Base-by-base conservation (phyloP, 2,888 invertebrate genomes). In the Chymomyza procnemis region DNA sequence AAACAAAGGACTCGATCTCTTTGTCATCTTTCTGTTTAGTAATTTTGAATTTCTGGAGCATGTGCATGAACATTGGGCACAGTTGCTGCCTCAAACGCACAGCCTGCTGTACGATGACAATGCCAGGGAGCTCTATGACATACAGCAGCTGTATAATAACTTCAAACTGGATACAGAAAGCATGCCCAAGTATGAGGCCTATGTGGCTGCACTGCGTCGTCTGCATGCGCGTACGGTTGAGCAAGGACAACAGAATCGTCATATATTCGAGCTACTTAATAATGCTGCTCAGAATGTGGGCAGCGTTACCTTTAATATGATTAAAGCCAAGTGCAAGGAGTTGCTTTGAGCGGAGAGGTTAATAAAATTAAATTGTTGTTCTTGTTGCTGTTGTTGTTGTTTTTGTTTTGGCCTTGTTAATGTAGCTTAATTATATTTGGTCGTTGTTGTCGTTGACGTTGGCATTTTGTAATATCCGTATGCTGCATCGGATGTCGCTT, bases 251-350 rank as follows among this genome's bases (percentile, higher is more conserved):
- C 61, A 76, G n/a, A 76, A 71, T 62, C 76, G 76, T 61, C 87
- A 88, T 55, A 79, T 89, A 22, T 89, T 85, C 59, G 89, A 89
- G 63, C 70, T 89, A 78, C 66, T 89, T 16, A 78, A 64, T 58
- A 88, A 87, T 71, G 89, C 89, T 1, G 78, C 89, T 6, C 85
- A 80, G 48, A 89, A 88, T 73, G 86, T 89, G 22, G 89, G 89
- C 71, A 85, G 82, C 19, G 83, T 88, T n/a, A 86, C 89, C 5
- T 79, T 89, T 54, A 86, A 84, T 30, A 83, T 89, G 87, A 89
- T 89, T 21, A 83, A 80, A 63, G 66, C 78, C 57, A 88, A 89
- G 66, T 89, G 89, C 68, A 71, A 71, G 52, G 81, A 86, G 6
- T n/a, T 84, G 4, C 34, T 71, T 5, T 79, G 61, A 64, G 62